These are phyloP conservation scores for Lepidurus packardi DNA, from an alignment of 1,140 invertebrate genomes.

Conservation along the genomic window DNA sequence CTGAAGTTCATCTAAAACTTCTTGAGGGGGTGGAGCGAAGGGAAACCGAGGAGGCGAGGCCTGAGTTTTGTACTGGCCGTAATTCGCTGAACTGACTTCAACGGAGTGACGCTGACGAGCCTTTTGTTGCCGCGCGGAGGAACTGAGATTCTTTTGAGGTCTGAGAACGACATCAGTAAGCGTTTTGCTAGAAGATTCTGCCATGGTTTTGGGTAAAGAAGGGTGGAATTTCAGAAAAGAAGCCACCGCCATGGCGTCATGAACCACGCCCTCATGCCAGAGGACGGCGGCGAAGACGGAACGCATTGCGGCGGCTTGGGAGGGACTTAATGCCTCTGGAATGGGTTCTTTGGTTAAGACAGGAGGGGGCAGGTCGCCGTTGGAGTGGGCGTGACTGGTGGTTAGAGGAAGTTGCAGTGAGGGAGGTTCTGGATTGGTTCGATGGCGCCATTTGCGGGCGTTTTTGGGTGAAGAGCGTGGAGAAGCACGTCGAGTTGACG, in stretches of 20 bases:
- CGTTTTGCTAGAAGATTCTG: conserved; percentile 38
- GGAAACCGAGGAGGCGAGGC: conserved; percentile 62
- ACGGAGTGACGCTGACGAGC: conserved; percentile 74
- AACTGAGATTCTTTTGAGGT: conserved; percentile 40
- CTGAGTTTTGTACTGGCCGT: conserved; percentile 38
- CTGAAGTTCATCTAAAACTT: conserved; percentile 30
- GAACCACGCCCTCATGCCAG: conserved; percentile 95
- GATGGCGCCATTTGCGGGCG: conserved; percentile 53
- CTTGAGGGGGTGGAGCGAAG: conserved; percentile 23
- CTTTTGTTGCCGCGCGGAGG: conserved; percentile 39
- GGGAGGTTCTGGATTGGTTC: not conserved
- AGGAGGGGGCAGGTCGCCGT: conserved; percentile 35
- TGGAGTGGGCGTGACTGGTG: not conserved
- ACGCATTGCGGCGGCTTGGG: conserved; percentile 83
- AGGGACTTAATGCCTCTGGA: conserved; percentile 83
- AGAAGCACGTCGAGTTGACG: not conserved
- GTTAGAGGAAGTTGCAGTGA: not conserved
- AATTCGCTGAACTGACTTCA: conserved; percentile 75
- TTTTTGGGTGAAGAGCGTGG: conserved; percentile 56
- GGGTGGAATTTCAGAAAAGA: conserved; percentile 94
- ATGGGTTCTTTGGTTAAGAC: conserved; percentile 45
- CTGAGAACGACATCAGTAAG: conserved; percentile 58
- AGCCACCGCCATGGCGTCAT: conserved; percentile 95
- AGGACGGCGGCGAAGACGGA: conserved; percentile 92
- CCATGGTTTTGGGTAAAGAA: conserved; percentile 70